Conservation (phyloP, 1,140 invertebrate species). For the Lepidostoma basale region DNA sequence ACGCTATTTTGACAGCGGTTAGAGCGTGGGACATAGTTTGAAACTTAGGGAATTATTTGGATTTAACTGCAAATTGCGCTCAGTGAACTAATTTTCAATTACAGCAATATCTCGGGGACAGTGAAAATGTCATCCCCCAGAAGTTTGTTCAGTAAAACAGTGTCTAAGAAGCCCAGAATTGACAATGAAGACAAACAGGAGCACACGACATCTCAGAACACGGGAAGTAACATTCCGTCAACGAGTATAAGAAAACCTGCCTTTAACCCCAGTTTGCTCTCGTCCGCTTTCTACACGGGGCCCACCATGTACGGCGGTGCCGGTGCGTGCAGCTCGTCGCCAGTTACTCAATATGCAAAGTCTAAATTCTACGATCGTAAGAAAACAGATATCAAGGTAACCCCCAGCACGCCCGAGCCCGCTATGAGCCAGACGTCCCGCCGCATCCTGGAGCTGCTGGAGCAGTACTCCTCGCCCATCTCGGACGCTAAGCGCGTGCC, state of each 20-base stretch:
- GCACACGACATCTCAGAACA: conserved; percentile 5
- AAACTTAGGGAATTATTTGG: conserved; percentile 31
- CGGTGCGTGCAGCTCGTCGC: conserved; percentile 18
- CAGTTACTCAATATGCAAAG: conserved; percentile 8
- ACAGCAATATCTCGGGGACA: not conserved
- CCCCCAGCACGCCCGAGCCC: conserved; percentile 36
- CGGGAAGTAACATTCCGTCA: conserved; percentile 20
- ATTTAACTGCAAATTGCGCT: conserved; percentile 11
- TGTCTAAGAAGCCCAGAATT: conserved; percentile 16
- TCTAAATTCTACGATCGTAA: conserved; percentile 35
- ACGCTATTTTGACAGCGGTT: conserved; percentile 36
- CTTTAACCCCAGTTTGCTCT: conserved; percentile 40
- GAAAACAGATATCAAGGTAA: conserved; percentile 19
- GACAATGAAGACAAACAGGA: conserved; percentile 29
- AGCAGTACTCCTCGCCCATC: conserved; percentile 75
- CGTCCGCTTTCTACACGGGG: conserved; percentile 40
- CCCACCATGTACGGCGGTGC: conserved; percentile 40
- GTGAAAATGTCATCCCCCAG: conserved; percentile 22
- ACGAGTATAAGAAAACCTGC: conserved; percentile 24
- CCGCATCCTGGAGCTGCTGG: conserved; percentile 72
- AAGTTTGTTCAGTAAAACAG: conserved; percentile 19
- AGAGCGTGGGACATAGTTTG: conserved; percentile 37
- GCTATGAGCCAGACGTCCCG: conserved; percentile 63
- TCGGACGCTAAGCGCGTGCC: conserved; percentile 75
- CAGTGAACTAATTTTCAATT: not conserved